Base-by-base conservation (phyloP, 1,140 invertebrate species). In the Teleogryllus occipitalis region DNA sequence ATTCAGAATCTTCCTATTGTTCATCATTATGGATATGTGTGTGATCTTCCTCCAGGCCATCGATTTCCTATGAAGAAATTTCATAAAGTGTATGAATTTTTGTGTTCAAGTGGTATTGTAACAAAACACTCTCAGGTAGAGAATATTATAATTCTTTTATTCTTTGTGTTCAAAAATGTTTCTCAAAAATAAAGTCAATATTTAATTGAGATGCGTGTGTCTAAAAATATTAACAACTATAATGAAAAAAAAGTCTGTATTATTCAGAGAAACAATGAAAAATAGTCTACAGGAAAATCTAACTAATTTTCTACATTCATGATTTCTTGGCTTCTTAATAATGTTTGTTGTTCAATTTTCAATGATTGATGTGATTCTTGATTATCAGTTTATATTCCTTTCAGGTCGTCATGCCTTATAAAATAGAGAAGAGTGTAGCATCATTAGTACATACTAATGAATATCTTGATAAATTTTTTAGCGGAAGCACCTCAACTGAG, bases 51-150 rank as follows among this genome's bases (percentile, higher is more conserved):
- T 47, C 81, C 84, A 48, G 83, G 83, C 22, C 85, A 86, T 77
- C 79, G 85, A 48, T 86, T 86, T 83, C 84, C 84, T 14, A 86
- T 86, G 85, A 82, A 80, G 72, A 85, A 86, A 80, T 86, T 86
- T 76, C 84, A 84, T 81, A 82, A 82, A 74, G 82, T 85, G 21
- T 82, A 84, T 81, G 73, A 84, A 8, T 82, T 83, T 78, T 79
- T 86, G 12, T 79, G 82, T 47, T 80, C 48, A 77, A 85, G 85
- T 80, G 82, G 84, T 80, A 82, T 86, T 8, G 82, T 86, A 75
- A 82, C 80, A 22, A 49, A 83, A 48, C 74, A 82, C 21, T 84
- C 83, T 75, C 83, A 83, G 80, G 83, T 83, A 15, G 49, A 15
- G 8, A 54, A 65, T 39, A 2, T 39, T 2, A 77, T 48, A 65